Evolutionary conservation across 2,113 vertebrate species (phyloP), one percentile per base, ranked within the genome.

Genomic region (Helogale parvula): DNA sequence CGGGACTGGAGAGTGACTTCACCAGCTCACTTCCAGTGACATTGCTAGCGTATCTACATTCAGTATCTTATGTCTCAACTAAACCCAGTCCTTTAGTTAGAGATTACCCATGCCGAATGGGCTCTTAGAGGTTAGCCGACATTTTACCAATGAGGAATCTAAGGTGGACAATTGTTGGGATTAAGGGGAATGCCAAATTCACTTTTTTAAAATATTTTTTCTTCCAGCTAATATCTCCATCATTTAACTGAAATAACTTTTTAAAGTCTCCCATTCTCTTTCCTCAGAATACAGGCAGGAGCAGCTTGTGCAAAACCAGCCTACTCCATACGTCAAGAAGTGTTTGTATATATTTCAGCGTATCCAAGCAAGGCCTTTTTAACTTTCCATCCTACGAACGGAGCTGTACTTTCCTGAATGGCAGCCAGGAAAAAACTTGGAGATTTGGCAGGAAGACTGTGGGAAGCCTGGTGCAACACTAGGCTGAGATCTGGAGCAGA

Each of bases 341-440:
- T 99, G 99, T 99, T 99, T 99, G 98, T 99, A 98, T 99, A 98
- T 99, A 98, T 99, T 99, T 99, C 99, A 99, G 98, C 89, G 99
- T 99, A 99, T 99, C 99, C 99, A 99, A 99, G 99, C 99, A 99
- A 99, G 99, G 98, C 96, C 98, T 99, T 99, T 99, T 99, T 89
- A 99, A 99, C 99, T 99, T 99, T 99, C 99, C 99, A 99, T 99
- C 98, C 99, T 99, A 98, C 98, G 95, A 98, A 99, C 98, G 86
- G 60, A 99, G 99, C 99, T 99, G 99, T 99, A 99, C 99, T 99
- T 99, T 99, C 99, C 99, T 99, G 99, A 99, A 99, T 95, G 91
- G 84, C 97, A 98, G 99, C 99, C 99, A 99, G 99, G 99, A 99
- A 99, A 99, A 99, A 99, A 97, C 99, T 99, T 98, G 99, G 98